Base-by-base conservation (phyloP, 2,888 invertebrate species). In the Tachina lurida region DNA sequence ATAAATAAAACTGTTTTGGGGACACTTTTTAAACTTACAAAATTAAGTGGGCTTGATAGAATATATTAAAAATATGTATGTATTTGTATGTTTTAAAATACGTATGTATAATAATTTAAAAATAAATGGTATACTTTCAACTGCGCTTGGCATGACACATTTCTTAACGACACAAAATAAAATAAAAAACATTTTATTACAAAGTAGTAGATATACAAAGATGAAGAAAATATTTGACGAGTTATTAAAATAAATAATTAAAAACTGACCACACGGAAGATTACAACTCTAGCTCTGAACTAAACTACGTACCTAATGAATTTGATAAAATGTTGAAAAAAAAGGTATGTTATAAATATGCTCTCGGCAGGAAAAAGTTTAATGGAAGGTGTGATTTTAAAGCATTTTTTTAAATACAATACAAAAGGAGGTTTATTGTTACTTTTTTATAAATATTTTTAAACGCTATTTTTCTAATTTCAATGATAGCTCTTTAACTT, bases 351-450 rank as follows among this genome's bases (percentile, higher is more conserved):
- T 60, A 41, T 19, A 76, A 76, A 45, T 39, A 75, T 22, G 54
- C 22, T 52, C 2, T 67, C 60, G 10, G 9, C 22, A 47, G 12
- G 12, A 62, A 78, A 17, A 10, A 45, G 47, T 39, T 56, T 41
- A 43, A 63, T 73, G 56, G 62, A 17, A 65, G 31, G 2, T 77
- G 49, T 10, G 49, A 17, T 60, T 65, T 71, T 63, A 39, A 62
- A 62, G 47, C 68, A 82, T 58, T 45, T 52, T 31, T 71, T 63
- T 73, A 73, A 83, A 84, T 84, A 73, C 73, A 73, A 74, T 78
- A 74, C 41, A 82, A 78, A 74, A 81, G 58, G 71, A 77, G 71
- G 71, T 77, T 83, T 67, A 67, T 70, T 65, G 75, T 63, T 68
- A 74, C 45, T 39, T 47, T 4, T 45, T 62, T 49, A 43, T 60